Base-by-base conservation (phyloP, 1,140 invertebrate genomes). In the Drosophila tropicalis region DNA sequence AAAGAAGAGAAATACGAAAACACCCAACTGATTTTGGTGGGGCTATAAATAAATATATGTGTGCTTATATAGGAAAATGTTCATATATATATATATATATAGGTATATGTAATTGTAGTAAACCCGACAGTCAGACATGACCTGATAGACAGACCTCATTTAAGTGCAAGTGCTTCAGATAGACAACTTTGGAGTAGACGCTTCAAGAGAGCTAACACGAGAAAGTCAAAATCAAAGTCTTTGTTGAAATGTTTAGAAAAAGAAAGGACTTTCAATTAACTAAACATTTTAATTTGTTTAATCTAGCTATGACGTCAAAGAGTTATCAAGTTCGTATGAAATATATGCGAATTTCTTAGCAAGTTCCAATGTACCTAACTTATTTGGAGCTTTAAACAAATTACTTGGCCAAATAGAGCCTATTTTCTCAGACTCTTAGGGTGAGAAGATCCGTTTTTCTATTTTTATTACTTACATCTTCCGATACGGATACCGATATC, bases 391-490 rank as follows among this genome's bases (percentile, higher is more conserved):
- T 47, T 19, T 47, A 47, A n/a, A 2, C 9, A 22, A 51, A 51
- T 22, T 22, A 5, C 22, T 22, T 22, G 17, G 9, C 6, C 44
- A 51, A 22, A 19, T 13, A 22, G 17, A 22, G 2, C 22, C 22
- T 4, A 25, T 3, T 25, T 25, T 25, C 22, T 25, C 0, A 25
- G 2, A 4, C 3, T 25, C 22, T 0, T 25, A 4, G 22, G 3
- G 22, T 25, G 2, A 25, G 22, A 4, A 3, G 22, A 25, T 25
- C 22, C 22, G 4, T 25, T 25, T 25, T 25, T 25, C 3, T 3
- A 25, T 25, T 25, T 25, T 13, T 39, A 13, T 13, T 29, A 91
- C 90, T 91, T 91, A 91, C 90, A 75, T 91, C 90, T 68, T 91
- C 90, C 15, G 90, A 91, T 7, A 81, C 76, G 6, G 86, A 86